phyloP scores from a whole-genome alignment of 2,113 vertebrate genomes.

The Myodes glareolus region DNA sequence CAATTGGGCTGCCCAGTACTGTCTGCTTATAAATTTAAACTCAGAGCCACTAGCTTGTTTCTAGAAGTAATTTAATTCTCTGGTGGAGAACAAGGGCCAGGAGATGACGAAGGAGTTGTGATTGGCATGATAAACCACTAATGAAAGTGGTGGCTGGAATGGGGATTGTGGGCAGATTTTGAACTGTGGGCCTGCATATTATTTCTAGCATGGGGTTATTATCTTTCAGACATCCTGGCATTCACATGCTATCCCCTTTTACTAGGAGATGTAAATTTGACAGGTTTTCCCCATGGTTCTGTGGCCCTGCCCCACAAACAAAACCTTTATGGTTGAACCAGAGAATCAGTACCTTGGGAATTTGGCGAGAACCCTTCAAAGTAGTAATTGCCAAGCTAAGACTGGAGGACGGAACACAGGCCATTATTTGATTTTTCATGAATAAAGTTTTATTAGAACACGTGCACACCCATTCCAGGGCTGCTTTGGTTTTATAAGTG shows the following conservation, averaged over 20 bases:
- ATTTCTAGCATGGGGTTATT: neutral
- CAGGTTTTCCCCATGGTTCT: neutral
- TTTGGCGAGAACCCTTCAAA: neutral
- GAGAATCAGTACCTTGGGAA: neutral
- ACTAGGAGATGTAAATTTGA: neutral
- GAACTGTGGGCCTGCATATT: neutral
- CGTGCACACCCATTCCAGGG: neutral
- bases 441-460: slow-evolving; percentile 46
- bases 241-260: neutral
- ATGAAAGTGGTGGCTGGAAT: neutral
- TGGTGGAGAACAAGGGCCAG: neutral
- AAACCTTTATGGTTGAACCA: neutral
- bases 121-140: neutral
- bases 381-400: neutral
- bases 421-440: neutral
- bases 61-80: slow-evolving; percentile 39
- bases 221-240: neutral
- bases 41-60: neutral
- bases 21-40: neutral
- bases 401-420: neutral
- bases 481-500: neutral
- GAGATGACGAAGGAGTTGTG: slow-evolving; percentile 6
- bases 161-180: neutral
- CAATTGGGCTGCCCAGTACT: neutral
- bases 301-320: neutral